Evolutionary conservation across 1,140 invertebrate genomes (phyloP), one percentile per base, ranked within the genome.

Genomic region (Dinothrombium tinctorium): DNA sequence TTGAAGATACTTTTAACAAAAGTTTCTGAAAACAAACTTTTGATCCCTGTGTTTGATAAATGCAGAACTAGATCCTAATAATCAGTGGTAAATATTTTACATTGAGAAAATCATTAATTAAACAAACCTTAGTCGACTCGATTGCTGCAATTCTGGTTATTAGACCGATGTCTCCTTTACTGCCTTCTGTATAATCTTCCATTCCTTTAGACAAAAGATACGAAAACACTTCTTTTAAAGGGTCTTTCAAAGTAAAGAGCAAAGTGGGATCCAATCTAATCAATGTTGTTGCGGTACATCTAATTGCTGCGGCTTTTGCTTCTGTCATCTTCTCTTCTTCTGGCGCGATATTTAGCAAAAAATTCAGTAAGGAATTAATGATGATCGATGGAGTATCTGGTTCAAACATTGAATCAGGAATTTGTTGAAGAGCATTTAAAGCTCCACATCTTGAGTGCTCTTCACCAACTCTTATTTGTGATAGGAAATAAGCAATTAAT

Each of bases 141-240:
- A 40, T 21, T n/a, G 39, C 17, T 21, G 26, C 26, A 7, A 40
- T 31, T 19, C 39, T 14, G 7, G 32, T 29, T 8, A 17, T 4
- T 21, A 23, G 12, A 15, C 39, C 39, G 12, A 31, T 20, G 22
- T 40, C 39, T 32, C 28, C 28, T 32, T 31, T 40, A 19, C 17
- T 31, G 7, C 20, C 32, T 11, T 17, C 23, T 2, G 39, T 40
- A 31, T 40, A 40, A 31, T 40, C 39, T 31, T 40, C 28, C 11
- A 40, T 21, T 12, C 15, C 39, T 11, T 17, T 20, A 11, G 11
- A 14, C 15, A 32, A 33, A 32, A 7, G 14, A 15, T 31, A 15
- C 12, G 20, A 4, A 19, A 40, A 29, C 14, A 14, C 17, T 38
- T 15, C 4, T 6, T 26, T 8, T 15, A 38, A n/a, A 12, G 19